Evolutionary conservation across 2,888 invertebrate genomes (phyloP).

Genomic region (Loripinus fragilis): DNA sequence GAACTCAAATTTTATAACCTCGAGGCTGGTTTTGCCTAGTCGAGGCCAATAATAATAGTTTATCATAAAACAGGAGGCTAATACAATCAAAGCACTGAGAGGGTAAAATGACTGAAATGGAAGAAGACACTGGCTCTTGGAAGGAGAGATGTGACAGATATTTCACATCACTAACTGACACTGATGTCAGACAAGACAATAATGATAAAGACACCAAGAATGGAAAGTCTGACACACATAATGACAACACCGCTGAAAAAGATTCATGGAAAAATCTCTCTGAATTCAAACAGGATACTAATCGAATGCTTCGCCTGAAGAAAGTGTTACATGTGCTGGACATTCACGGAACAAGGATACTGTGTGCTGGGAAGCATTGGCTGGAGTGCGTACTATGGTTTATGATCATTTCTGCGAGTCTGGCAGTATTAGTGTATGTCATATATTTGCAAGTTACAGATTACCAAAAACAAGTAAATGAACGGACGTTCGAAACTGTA

Average conservation of each 20-base stretch:
- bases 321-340: constrained; percentile 18
- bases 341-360: constrained; percentile 38
- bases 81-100: too few species aligned
- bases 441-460: constrained; percentile 10
- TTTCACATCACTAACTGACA: constrained; percentile 59
- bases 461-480: not conserved
- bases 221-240: not conserved
- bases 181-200: constrained; percentile 28
- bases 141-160: constrained; percentile 62
- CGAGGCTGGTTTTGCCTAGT: too few species aligned
- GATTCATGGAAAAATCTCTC: constrained; percentile 31
- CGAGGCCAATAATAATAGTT: too few species aligned
- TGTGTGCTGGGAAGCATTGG: constrained; percentile 22
- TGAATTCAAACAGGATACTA: constrained; percentile 13
- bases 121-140: constrained; percentile 50
- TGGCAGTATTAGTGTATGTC: constrained; percentile 41
- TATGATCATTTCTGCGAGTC: constrained; percentile 33
- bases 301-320: constrained; percentile 2
- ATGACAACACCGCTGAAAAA: not conserved
- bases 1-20: too few species aligned
- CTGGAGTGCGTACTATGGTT: constrained; percentile 47
- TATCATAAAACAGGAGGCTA: too few species aligned
- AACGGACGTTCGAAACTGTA: not conserved
- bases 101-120: not conserved
- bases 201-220: constrained; percentile 2